phyloP scores from a whole-genome alignment of 2,797 vertebrate genomes.

The Eleutherodactylus coqui region DNA sequence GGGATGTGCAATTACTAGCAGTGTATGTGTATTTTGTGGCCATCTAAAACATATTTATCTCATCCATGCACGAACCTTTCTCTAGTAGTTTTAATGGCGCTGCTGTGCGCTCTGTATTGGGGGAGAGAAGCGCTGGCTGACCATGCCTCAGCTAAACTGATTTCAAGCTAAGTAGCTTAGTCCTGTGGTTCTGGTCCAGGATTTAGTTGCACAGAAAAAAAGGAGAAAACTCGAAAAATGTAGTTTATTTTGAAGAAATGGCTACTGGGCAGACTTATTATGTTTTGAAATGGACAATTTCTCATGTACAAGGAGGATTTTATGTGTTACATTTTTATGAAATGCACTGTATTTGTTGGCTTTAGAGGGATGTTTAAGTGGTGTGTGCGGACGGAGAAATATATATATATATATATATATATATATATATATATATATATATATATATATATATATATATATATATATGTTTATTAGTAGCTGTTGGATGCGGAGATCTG shows the following conservation, averaged over 20 bases:
- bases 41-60: not conserved
- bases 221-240: not conserved
- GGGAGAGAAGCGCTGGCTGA: conserved; percentile 64
- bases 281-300: conserved; percentile 45
- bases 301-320: conserved; percentile 55
- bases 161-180: conserved; percentile 72
- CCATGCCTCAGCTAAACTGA: conserved; percentile 70
- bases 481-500: not conserved
- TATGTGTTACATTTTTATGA: conserved; percentile 59
- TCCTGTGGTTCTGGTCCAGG: conserved; percentile 66
- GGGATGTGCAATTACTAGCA: too few relatives aligned
- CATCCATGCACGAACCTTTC: not conserved
- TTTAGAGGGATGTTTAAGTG: conserved; percentile 36
- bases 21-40: too few relatives aligned
- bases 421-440: not conserved
- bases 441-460: conserved; percentile 24
- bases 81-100: not conserved
- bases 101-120: conserved; percentile 65
- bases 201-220: conserved; percentile 61
- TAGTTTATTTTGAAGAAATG: conserved; percentile 62
- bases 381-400: conserved; percentile 26
- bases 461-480: not conserved
- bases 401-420: not conserved
- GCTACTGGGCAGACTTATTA: conserved; percentile 66
- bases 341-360: conserved; percentile 64